Evolutionary conservation across 37 sponge, comb jelly and placozoan genomes (phyloP), one percentile per base, ranked within the genome.

Genomic region (Beroe ovata): DNA sequence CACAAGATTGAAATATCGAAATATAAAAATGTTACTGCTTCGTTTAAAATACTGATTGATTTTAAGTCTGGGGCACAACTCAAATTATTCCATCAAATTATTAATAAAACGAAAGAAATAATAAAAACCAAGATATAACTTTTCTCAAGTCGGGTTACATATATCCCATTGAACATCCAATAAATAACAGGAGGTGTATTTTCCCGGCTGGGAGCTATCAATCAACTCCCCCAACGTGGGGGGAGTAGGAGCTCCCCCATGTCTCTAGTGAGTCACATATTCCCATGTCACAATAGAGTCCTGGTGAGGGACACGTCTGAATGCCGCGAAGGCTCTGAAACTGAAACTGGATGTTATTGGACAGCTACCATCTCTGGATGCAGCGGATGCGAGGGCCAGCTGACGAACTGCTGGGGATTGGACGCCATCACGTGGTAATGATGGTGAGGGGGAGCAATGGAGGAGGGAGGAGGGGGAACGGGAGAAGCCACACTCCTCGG

Each of bases 21-120:
- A 66, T 66, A 66, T 29, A 66, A 66, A 66, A 66, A 29, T 66
- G 69, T 66, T 66, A 66, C 69, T 66, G 69, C 34, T 66, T 66
- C 34, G 30, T 66, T 66, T 66, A 66, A 66, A 66, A 66, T 66
- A 66, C 69, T 66, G 69, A 66, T 66, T 66, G 69, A 66, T 30
- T 29, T 47, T 34, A 29, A 66, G 32, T 66, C 69, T 66, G 69
- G 69, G 25, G 32, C 69, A 66, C 69, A 66, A 66, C 69, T 66
- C 69, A 66, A 66, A 66, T 66, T 66, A 66, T 66, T 66, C 69
- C 69, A 66, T 66, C 69, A 30, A 66, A 66, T 47, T 47, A 66
- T 66, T 66, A 66, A 66, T 66, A 66, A 66, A 66, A 66, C 69
- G 32, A 30, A 66, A 66, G 69, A 29, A 47, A 66, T 66, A 66